Conservation (phyloP, 1,140 invertebrate genomes). For the Ceratosolen solmsi region DNA sequence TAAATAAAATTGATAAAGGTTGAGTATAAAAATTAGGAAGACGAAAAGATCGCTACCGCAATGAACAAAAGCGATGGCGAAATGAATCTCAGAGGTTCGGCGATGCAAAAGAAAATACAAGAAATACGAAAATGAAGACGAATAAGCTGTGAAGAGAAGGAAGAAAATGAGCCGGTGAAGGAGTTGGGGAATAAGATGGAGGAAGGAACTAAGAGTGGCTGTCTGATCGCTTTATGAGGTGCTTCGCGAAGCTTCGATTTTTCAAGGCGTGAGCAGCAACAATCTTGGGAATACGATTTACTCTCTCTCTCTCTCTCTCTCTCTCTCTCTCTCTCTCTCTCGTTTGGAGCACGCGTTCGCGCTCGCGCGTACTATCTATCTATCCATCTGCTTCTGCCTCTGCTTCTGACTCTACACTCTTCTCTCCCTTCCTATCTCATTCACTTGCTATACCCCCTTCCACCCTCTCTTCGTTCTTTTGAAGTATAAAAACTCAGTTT, state of each 20-base stretch:
- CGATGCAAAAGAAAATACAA: background rate
- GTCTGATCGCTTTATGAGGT: slow-evolving; percentile 54
- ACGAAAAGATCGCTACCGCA: background rate
- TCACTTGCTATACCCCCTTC: too few relatives aligned
- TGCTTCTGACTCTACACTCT: background rate
- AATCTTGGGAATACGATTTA: slow-evolving; percentile 49
- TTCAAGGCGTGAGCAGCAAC: slow-evolving; percentile 50
- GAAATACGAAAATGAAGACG: background rate
- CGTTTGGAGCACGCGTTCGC: too few relatives aligned
- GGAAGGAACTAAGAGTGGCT: slow-evolving; percentile 34
- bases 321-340: slow-evolving; percentile 13
- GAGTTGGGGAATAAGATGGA: background rate
- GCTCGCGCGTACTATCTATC: too few relatives aligned
- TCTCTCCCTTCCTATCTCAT: background rate
- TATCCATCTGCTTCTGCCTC: background rate
- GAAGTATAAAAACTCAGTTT: slow-evolving; percentile 37
- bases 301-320: slow-evolving; percentile 15
- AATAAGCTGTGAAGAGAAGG: background rate
- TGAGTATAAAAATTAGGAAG: too few relatives aligned
- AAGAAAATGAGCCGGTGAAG: background rate
- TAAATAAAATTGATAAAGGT: too few relatives aligned
- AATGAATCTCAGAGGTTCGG: background rate
- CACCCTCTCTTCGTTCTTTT: background rate
- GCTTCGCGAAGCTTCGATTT: slow-evolving; percentile 54
- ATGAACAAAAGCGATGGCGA: background rate